These are phyloP conservation scores for Mus spretus DNA, from an alignment of 2,797 vertebrate species.

Conservation along the genomic window DNA sequence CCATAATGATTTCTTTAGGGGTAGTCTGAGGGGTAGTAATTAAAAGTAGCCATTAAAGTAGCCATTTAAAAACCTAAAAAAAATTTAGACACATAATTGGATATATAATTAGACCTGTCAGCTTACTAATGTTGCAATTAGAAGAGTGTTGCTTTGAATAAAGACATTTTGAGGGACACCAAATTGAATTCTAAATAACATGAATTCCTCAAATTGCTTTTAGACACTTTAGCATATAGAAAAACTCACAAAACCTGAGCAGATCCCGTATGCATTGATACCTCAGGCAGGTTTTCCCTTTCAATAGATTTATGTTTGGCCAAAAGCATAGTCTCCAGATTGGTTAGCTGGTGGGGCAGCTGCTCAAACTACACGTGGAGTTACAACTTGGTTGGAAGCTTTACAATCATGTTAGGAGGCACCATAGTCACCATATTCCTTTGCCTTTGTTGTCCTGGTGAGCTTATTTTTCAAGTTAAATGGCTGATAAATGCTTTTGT, in stretches of 20 bases:
- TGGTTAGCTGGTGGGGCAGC: neutral
- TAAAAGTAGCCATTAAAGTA: slow-evolving; percentile 56
- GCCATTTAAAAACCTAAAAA: slow-evolving; percentile 59
- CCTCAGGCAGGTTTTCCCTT: neutral
- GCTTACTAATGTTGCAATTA: slow-evolving; percentile 74
- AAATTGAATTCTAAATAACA: slow-evolving; percentile 52
- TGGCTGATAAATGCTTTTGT: neutral
- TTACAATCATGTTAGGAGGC: neutral
- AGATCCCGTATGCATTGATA: neutral
- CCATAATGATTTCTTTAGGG: slow-evolving; percentile 49
- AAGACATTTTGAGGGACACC: neutral
- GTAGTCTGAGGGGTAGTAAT: neutral
- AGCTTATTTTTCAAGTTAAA: neutral
- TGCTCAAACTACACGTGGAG: neutral
- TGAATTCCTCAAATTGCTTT: neutral
- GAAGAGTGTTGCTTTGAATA: slow-evolving; percentile 54
- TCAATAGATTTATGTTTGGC: neutral
- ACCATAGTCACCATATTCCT: neutral
- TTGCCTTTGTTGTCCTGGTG: neutral
- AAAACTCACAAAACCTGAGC: neutral
- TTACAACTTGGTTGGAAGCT: neutral
- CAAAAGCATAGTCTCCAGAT: neutral
- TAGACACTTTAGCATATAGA: neutral
- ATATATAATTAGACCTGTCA: slow-evolving; percentile 64
- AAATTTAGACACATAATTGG: slow-evolving; percentile 66